Evolutionary conservation across 2,113 vertebrate genomes (phyloP).

Genomic region (Laticauda laticaudata): DNA sequence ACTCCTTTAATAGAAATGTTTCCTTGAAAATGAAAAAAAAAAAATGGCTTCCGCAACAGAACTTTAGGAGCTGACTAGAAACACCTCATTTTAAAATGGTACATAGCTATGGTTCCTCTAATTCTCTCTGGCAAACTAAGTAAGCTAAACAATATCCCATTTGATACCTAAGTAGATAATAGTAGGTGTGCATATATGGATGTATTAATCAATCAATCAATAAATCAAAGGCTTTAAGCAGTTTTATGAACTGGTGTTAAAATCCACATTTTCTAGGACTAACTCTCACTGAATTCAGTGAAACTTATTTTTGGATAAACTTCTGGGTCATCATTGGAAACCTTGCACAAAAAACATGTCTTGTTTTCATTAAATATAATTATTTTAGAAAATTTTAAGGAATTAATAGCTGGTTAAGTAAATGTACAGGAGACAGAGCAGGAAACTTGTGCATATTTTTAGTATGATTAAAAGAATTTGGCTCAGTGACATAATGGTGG

Average conservation of each 20-base stretch:
- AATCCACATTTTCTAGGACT: neutral
- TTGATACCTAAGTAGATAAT: neutral
- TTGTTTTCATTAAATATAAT: constrained; percentile 4
- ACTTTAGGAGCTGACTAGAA: neutral
- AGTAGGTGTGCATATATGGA: neutral
- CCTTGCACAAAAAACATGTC: neutral
- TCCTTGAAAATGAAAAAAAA: neutral
- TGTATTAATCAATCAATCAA: neutral
- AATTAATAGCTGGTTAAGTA: neutral
- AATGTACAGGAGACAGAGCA: neutral
- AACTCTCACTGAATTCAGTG: neutral
- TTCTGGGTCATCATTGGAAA: neutral
- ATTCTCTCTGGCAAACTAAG: neutral
- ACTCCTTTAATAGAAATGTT: neutral
- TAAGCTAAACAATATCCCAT: neutral
- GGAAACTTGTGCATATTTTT: constrained; percentile 10
- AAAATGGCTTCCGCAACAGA: neutral
- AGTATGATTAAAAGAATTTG: constrained; percentile 32
- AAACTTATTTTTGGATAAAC: neutral
- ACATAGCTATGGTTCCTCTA: neutral
- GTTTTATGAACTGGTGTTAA: neutral
- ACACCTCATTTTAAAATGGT: neutral
- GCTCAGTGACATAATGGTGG: neutral
- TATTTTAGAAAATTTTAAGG: constrained; percentile 17
- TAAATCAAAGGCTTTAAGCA: neutral